These are phyloP conservation scores for Galerucella pusilla DNA, from an alignment of 2,888 invertebrate genomes.

Conservation along the genomic window DNA sequence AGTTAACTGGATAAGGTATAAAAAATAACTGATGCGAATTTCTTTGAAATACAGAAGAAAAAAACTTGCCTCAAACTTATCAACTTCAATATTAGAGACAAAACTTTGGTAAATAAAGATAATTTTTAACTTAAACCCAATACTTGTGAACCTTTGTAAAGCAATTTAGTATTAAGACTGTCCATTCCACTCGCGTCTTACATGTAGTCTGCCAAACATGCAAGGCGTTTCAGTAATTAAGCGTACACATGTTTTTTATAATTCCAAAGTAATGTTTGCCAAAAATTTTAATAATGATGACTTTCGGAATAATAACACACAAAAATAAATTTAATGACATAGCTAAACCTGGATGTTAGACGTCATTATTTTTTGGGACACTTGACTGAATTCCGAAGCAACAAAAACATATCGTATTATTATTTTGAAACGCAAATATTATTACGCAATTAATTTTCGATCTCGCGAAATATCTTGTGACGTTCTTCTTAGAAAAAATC, in stretches of 20 bases:
- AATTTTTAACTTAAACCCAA: no score
- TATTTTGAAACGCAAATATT: conserved; percentile 29
- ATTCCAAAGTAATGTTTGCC: background rate
- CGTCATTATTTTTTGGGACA: conserved; percentile 16
- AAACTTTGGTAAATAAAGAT: no score
- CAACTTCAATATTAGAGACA: no score
- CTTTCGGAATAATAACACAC: conserved; percentile 7
- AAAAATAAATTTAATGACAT: conserved; percentile 22
- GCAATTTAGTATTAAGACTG: background rate
- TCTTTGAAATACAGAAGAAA: no score
- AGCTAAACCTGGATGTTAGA: background rate
- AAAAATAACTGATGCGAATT: no score
- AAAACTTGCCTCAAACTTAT: no score
- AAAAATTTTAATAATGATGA: conserved; percentile 11
- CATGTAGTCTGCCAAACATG: background rate
- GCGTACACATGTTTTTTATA: background rate
- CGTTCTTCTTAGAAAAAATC: conserved; percentile 19
- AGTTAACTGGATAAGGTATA: no score
- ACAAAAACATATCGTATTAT: conserved; percentile 17
- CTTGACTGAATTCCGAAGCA: background rate
- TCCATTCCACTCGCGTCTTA: background rate
- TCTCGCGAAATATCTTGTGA: conserved; percentile 17
- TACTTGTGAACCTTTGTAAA: no score
- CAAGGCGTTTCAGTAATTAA: conserved; percentile 15
- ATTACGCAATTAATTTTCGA: conserved; percentile 28